Evolutionary conservation across 64 coral and sea anemone genomes (phyloP).

Genomic region (Orbicella faveolata): DNA sequence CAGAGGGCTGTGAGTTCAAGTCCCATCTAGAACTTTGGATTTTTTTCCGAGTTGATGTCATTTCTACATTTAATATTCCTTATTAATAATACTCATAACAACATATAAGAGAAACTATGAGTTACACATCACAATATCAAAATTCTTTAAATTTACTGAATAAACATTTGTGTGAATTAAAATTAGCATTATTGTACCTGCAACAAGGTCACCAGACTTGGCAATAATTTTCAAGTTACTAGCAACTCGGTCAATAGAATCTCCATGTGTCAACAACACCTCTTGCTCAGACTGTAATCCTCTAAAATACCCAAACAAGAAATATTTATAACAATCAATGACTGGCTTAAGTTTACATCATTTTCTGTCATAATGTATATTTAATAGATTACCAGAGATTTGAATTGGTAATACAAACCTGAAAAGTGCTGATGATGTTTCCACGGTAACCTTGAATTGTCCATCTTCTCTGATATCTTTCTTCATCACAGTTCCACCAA

Average conservation of each 20-base stretch:
- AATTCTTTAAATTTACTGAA: too few relatives aligned
- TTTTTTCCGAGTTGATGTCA: too few relatives aligned
- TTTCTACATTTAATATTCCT: too few relatives aligned
- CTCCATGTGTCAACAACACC: constrained; percentile 89
- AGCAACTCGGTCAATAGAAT: constrained; percentile 86
- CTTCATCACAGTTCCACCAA: constrained; percentile 90
- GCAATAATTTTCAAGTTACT: constrained; percentile 86
- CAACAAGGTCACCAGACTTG: constrained; percentile 87
- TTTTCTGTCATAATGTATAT: not conserved
- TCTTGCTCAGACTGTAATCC: constrained; percentile 79
- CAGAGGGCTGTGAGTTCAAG: too few relatives aligned
- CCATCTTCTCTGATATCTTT: constrained; percentile 97
- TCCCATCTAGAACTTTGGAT: too few relatives aligned
- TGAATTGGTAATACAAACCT: constrained; percentile 18
- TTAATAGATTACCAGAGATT: too few relatives aligned
- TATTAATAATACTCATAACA: too few relatives aligned
- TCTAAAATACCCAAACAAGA: constrained; percentile 15
- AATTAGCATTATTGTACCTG: constrained; percentile 39
- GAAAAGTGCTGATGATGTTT: constrained; percentile 79
- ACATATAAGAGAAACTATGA: too few relatives aligned
- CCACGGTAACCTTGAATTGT: constrained; percentile 72
- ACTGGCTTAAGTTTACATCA: not conserved
- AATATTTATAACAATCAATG: not conserved
- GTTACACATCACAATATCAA: too few relatives aligned
- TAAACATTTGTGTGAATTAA: too few relatives aligned